phyloP scores from a whole-genome alignment of 2,888 invertebrate genomes.

The Pachycephus smyrnensis region DNA sequence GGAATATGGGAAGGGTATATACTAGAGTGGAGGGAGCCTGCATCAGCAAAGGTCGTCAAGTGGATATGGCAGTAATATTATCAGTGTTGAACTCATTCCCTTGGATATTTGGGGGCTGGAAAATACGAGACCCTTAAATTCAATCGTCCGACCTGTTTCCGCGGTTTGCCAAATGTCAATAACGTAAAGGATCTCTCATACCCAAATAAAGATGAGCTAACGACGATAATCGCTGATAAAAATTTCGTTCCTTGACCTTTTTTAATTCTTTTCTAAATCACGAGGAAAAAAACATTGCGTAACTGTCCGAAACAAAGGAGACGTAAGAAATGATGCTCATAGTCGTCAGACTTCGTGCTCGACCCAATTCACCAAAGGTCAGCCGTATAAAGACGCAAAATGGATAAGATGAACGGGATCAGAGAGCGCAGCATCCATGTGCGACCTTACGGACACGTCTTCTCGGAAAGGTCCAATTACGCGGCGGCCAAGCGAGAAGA shows the following conservation, averaged over 20 bases:
- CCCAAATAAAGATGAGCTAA: background rate
- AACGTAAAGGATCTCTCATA: background rate
- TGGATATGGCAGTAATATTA: conserved; percentile 48
- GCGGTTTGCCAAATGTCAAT: background rate
- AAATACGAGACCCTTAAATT: conserved; percentile 4
- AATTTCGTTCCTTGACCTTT: background rate
- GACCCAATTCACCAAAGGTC: background rate
- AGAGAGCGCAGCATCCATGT: background rate
- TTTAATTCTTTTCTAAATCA: background rate
- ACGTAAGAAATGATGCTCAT: background rate
- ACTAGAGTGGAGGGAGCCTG: conserved; percentile 34
- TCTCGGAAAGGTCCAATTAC: conserved; percentile 18
- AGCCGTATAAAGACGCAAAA: background rate
- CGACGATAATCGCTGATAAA: background rate
- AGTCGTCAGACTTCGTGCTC: background rate
- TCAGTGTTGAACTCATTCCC: conserved; percentile 46
- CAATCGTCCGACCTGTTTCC: conserved; percentile 6
- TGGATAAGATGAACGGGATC: background rate
- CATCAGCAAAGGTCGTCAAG: conserved; percentile 49
- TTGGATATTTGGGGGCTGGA: conserved; percentile 16
- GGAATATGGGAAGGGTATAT: conserved; percentile 49
- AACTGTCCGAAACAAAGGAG: background rate
- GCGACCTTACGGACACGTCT: conserved; percentile 5
- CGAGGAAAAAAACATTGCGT: background rate
- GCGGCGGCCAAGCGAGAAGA: conserved; percentile 16